Evolutionary conservation across 2,888 invertebrate species (phyloP).

Genomic region (Tachina fera): DNA sequence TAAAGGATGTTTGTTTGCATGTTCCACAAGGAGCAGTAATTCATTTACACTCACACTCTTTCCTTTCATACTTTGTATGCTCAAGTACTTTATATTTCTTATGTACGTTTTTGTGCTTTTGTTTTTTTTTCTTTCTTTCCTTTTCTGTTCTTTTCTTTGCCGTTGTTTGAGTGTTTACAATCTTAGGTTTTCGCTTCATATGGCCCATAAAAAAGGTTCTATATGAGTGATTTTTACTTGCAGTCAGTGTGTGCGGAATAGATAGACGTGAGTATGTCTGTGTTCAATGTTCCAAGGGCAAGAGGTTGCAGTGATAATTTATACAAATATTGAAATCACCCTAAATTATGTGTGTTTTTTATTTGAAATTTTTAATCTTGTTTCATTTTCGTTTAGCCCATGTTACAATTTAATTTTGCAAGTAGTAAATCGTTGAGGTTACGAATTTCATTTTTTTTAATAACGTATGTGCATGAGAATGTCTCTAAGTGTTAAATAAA

Average conservation of each 20-base stretch:
- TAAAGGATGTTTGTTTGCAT: constrained; percentile 28
- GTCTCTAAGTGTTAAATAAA: constrained; percentile 15
- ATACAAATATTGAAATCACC: constrained; percentile 62
- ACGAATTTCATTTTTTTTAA: constrained; percentile 37
- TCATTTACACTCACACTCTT: constrained; percentile 18
- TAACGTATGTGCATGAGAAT: constrained; percentile 6
- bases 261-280: constrained; percentile 20
- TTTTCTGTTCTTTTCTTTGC: background rate
- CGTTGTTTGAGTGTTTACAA: constrained; percentile 53
- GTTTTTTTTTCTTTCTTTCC: background rate
- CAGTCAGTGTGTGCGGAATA: background rate
- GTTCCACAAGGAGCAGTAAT: constrained; percentile 31
- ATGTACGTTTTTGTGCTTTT: constrained; percentile 7
- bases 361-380: background rate
- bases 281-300: constrained; percentile 18
- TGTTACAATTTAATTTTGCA: constrained; percentile 65
- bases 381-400: constrained; percentile 37
- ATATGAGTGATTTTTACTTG: constrained; percentile 40
- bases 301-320: constrained; percentile 61
- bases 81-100: constrained; percentile 37
- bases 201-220: constrained; percentile 60
- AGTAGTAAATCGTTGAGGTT: constrained; percentile 49
- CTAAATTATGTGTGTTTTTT: constrained; percentile 16
- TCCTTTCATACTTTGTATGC: constrained; percentile 29
- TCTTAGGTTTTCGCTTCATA: constrained; percentile 63